phyloP scores from a whole-genome alignment of 1,140 invertebrate genomes.

The Xylocopa sonorina region DNA sequence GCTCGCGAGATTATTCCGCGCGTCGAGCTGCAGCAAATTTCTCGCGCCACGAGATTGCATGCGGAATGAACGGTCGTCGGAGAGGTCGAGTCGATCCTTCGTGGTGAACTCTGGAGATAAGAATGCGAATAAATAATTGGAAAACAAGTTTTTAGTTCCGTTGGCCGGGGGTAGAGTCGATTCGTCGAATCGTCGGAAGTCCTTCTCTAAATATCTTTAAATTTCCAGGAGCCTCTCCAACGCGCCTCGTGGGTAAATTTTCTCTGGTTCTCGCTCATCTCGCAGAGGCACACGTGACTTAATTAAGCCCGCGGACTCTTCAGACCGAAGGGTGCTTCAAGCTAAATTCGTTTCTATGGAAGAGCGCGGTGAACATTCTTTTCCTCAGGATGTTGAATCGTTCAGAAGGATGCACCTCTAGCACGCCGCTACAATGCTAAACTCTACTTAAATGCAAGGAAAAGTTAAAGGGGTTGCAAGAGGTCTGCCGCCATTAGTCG shows the following conservation, averaged over 20 bases:
- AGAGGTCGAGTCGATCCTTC: constrained; percentile 15
- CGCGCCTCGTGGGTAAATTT: constrained; percentile 6
- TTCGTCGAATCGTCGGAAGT: neutral
- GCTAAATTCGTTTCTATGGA: constrained; percentile 27
- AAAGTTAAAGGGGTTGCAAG: constrained; percentile 4
- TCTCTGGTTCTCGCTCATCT: constrained; percentile 31
- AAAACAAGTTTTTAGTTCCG: too few species aligned
- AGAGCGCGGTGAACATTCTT: constrained; percentile 9
- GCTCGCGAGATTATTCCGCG: constrained; percentile 18
- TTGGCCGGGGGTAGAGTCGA: neutral
- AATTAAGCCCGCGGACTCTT: constrained; percentile 28
- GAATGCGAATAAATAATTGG: too few species aligned
- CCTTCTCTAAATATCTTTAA: constrained; percentile 1
- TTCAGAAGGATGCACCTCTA: neutral
- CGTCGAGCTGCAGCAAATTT: constrained; percentile 13
- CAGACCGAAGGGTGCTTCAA: constrained; percentile 10
- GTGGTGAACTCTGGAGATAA: neutral
- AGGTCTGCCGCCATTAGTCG: constrained; percentile 23
- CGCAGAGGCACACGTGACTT: constrained; percentile 17
- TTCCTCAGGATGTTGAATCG: neutral
- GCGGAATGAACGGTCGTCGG: neutral
- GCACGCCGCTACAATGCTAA: neutral
- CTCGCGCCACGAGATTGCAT: neutral
- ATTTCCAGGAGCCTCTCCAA: constrained; percentile 2
- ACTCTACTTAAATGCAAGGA: neutral